Conservation (phyloP, 2,797 vertebrate species). For the Geotrypetes seraphini region DNA sequence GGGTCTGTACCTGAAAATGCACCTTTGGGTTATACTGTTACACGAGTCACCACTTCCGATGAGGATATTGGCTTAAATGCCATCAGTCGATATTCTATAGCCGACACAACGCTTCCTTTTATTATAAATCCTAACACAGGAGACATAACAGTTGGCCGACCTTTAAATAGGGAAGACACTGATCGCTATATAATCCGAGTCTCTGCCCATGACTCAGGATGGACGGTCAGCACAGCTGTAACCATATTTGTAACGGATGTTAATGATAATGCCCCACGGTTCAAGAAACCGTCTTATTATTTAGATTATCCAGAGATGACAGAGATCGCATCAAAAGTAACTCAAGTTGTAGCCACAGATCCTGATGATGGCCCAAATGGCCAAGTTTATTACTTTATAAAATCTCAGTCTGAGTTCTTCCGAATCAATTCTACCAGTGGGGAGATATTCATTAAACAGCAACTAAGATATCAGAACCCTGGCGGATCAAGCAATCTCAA, state of each 20-base stretch:
- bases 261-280: slow-evolving; percentile 88
- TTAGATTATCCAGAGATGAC: slow-evolving; percentile 86
- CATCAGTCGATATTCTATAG: slow-evolving; percentile 79
- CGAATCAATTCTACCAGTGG: slow-evolving; percentile 85
- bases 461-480: slow-evolving; percentile 80
- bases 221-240: slow-evolving; percentile 95
- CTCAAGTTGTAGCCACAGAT: slow-evolving; percentile 79
- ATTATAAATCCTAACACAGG: slow-evolving; percentile 79
- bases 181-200: slow-evolving; percentile 86
- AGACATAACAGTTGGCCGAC: slow-evolving; percentile 82
- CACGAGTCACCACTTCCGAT: slow-evolving; percentile 87
- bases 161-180: slow-evolving; percentile 83
- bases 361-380: slow-evolving; percentile 83
- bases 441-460: slow-evolving; percentile 88
- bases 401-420: slow-evolving; percentile 92
- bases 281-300: slow-evolving; percentile 87
- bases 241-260: slow-evolving; percentile 85
- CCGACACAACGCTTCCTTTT: slow-evolving; percentile 81
- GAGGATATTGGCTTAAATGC: slow-evolving; percentile 84
- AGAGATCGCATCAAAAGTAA: slow-evolving; percentile 75
- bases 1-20: slow-evolving; percentile 87
- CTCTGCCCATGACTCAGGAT: slow-evolving; percentile 89
- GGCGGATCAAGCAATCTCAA: slow-evolving; percentile 70
- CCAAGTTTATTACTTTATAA: slow-evolving; percentile 91
- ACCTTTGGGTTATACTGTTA: slow-evolving; percentile 80